phyloP scores from a whole-genome alignment of 2,797 vertebrate species.

The Acrossocheilus wenchowensis region DNA sequence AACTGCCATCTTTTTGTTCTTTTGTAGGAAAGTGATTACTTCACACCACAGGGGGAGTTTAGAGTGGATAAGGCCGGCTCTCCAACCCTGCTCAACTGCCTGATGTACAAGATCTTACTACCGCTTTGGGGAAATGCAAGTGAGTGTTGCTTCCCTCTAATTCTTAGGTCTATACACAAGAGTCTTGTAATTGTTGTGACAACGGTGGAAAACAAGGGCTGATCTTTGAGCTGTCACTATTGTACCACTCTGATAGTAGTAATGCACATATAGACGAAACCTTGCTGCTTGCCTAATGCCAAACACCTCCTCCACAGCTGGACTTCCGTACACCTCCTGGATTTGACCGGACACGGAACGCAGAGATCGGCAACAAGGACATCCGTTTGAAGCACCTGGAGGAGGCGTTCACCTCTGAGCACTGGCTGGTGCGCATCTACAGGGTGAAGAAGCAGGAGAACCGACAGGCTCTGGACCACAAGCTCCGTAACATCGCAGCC shows the following conservation, averaged over 20 bases:
- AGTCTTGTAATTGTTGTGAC: neutral
- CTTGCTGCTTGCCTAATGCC: neutral
- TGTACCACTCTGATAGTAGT: neutral
- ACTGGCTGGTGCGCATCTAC: slow-evolving; percentile 99
- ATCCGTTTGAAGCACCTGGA: slow-evolving; percentile 98
- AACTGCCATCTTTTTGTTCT: neutral
- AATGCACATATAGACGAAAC: neutral
- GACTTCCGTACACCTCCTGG: slow-evolving; percentile 98
- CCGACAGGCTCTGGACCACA: slow-evolving; percentile 91
- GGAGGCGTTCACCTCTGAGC: slow-evolving; percentile 98
- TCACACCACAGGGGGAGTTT: slow-evolving; percentile 98
- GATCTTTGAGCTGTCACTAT: neutral
- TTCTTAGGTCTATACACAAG: neutral
- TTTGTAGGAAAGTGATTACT: slow-evolving; percentile 96
- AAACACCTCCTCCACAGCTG: slow-evolving; percentile 77
- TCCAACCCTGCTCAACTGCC: slow-evolving; percentile 96
- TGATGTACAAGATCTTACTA: slow-evolving; percentile 99
- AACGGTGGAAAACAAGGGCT: neutral
- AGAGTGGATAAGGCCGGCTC: slow-evolving; percentile 98
- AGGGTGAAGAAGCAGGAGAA: slow-evolving; percentile 98
- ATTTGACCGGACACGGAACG: slow-evolving; percentile 97
- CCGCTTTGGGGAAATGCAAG: slow-evolving; percentile 99
- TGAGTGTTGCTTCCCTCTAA: slow-evolving; percentile 63
- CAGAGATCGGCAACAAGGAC: slow-evolving; percentile 99
- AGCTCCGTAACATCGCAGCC: slow-evolving; percentile 89